Conservation (phyloP, 2,888 invertebrate species). For the Muscina levida region DNA sequence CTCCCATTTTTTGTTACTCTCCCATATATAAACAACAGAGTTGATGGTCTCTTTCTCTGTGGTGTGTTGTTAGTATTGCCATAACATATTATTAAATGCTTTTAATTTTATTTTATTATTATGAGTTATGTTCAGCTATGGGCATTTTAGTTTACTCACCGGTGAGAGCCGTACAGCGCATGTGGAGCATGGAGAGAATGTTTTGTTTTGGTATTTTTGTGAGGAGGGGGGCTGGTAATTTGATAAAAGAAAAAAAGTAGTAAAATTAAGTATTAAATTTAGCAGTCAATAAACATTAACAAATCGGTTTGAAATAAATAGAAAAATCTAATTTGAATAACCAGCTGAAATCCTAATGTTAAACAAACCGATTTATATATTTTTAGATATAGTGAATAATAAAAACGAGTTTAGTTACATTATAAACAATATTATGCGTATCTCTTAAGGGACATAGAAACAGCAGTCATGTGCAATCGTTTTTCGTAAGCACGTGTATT, state of each 20-base stretch:
- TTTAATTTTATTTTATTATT: conserved; percentile 2
- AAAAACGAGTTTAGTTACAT: too few species aligned
- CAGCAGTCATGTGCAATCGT: too few species aligned
- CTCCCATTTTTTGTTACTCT: conserved; percentile 21
- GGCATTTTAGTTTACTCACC: conserved; percentile 35
- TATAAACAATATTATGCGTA: too few species aligned
- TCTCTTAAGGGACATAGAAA: too few species aligned
- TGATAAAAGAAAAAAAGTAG: conserved; percentile 25
- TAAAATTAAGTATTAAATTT: conserved; percentile 29
- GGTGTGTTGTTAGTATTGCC: conserved; percentile 43
- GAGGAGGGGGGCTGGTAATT: neutral
- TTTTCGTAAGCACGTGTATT: too few species aligned
- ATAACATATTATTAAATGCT: conserved; percentile 54
- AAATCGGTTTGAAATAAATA: neutral
- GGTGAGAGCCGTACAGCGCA: conserved; percentile 42
- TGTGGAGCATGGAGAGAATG: conserved; percentile 19
- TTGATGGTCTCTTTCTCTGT: conserved; percentile 15
- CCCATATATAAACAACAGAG: neutral
- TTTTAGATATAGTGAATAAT: too few species aligned
- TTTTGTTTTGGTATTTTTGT: neutral
- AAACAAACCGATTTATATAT: too few species aligned
- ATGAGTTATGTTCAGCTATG: neutral
- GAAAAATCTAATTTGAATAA: too few species aligned
- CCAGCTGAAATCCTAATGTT: too few species aligned
- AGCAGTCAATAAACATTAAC: neutral